Percentiles rank a stretch among this genome's conserved stretches.
These are phyloP conservation scores for Homarus americanus DNA, from an alignment of 1,140 invertebrate species.

Conservation along the genomic window DNA sequence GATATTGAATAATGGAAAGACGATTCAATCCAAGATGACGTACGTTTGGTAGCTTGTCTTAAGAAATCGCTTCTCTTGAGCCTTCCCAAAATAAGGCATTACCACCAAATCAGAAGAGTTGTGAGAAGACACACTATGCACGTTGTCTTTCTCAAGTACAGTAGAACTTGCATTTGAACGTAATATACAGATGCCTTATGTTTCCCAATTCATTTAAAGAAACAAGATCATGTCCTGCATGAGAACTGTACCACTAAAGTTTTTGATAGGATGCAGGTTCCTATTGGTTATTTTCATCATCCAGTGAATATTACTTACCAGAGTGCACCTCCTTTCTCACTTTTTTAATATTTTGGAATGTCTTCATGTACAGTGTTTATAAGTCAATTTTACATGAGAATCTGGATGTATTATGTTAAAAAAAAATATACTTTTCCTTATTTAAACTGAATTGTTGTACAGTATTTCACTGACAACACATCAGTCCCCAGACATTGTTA, in stretches of 20 bases:
- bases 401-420: no score
- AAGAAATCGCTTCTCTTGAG: constrained; percentile 20
- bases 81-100: constrained; percentile 32
- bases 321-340: constrained; percentile 8
- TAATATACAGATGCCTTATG: not conserved
- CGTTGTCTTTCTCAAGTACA: constrained; percentile 13
- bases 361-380: no score
- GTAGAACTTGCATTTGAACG: not conserved
- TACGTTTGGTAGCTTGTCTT: constrained; percentile 1
- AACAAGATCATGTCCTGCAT: not conserved
- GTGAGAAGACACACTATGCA: not conserved
- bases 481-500: not conserved
- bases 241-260: constrained; percentile 1
- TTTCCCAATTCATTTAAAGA: not conserved
- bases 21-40: not conserved
- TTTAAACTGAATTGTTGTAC: not conserved
- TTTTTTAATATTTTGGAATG: no score
- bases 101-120: constrained; percentile 4
- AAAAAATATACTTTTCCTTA: no score
- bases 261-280: not conserved
- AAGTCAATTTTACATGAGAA: no score
- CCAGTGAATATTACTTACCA: constrained; percentile 14
- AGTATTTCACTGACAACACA: not conserved
- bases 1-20: constrained; percentile 29
- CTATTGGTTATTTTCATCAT: not conserved